These are phyloP conservation scores for Ormyrus labotus DNA, from an alignment of 2,888 invertebrate genomes.

Conservation along the genomic window DNA sequence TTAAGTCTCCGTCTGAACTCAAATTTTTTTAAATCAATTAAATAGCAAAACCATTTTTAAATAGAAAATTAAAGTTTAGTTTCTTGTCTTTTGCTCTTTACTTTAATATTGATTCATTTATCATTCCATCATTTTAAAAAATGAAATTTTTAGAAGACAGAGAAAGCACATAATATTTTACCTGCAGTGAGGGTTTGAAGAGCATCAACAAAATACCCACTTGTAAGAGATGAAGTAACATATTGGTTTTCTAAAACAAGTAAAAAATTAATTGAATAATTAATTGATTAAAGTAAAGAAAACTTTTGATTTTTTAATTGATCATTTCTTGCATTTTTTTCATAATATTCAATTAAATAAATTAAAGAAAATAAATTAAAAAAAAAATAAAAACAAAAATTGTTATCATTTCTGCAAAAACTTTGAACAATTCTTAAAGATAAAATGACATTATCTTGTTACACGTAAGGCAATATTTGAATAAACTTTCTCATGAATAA, in stretches of 20 bases:
- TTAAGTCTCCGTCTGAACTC: not conserved
- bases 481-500: too few species aligned
- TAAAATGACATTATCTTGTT: too few species aligned
- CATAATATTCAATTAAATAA: too few species aligned
- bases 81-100: not conserved
- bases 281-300: too few species aligned
- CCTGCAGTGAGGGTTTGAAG: constrained; percentile 16
- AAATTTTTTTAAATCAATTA: not conserved
- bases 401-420: too few species aligned
- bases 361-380: too few species aligned
- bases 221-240: constrained; percentile 9
- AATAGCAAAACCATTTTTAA: not conserved
- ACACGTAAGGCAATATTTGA: too few species aligned
- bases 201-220: constrained; percentile 16
- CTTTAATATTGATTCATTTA: not conserved
- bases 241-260: not conserved
- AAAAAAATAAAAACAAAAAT: too few species aligned
- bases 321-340: too few species aligned
- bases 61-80: not conserved
- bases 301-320: too few species aligned
- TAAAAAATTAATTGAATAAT: too few species aligned
- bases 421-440: too few species aligned
- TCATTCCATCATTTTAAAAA: not conserved
- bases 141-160: not conserved
- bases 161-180: constrained; percentile 2